These are phyloP conservation scores for Andrena bucephala DNA, from an alignment of 2,888 invertebrate species.

Conservation along the genomic window DNA sequence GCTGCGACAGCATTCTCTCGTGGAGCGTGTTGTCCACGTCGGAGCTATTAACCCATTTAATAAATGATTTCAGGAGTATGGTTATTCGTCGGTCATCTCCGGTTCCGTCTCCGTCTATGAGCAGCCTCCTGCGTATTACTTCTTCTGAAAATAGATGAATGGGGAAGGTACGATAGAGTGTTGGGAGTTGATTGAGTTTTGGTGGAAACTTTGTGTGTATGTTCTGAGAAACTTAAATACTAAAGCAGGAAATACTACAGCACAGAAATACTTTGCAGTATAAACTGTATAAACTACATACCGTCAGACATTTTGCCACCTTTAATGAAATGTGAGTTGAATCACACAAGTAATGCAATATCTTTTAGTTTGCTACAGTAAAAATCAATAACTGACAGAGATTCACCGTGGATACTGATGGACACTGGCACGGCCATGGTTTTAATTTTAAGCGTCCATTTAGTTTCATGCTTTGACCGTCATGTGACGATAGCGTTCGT, in stretches of 20 bases:
- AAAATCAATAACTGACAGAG: too few relatives aligned
- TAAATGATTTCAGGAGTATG: constrained; percentile 92
- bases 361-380: background rate
- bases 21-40: constrained; percentile 87
- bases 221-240: background rate
- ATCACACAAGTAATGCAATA: background rate
- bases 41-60: constrained; percentile 91
- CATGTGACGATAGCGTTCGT: too few relatives aligned
- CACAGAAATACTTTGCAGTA: background rate
- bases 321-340: background rate
- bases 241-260: too few relatives aligned
- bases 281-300: constrained; percentile 11
- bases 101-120: constrained; percentile 98
- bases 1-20: constrained; percentile 92
- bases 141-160: constrained; percentile 89
- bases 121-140: constrained; percentile 94
- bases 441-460: too few relatives aligned
- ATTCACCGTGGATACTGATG: too few relatives aligned
- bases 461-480: too few relatives aligned
- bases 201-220: background rate
- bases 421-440: too few relatives aligned
- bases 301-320: constrained; percentile 53
- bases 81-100: constrained; percentile 97
- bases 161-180: background rate
- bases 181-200: background rate